A percentile compares a stretch with the other conserved stretches of the same genome.
phyloP scores from a whole-genome alignment of 2,113 vertebrate genomes.

The Mustela lutreola region DNA sequence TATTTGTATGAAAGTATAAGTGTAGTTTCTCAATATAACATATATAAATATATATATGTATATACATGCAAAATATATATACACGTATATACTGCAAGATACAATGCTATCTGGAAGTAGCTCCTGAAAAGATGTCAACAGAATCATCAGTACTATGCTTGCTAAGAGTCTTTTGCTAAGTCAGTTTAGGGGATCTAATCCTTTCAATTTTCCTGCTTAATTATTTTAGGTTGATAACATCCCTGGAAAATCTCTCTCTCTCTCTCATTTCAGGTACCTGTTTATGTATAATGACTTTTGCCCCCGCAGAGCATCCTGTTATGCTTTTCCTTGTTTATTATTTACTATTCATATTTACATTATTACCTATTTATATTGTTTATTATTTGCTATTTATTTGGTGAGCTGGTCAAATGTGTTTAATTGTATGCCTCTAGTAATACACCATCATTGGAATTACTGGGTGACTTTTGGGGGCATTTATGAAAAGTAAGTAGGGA shows the following conservation, averaged over 20 bases:
- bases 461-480: background rate
- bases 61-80: background rate
- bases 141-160: background rate
- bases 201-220: conserved; percentile 26
- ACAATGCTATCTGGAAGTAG: background rate
- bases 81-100: background rate
- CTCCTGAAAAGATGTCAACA: background rate
- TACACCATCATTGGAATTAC: background rate
- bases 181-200: background rate
- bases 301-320: background rate
- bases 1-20: background rate
- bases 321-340: conserved; percentile 41
- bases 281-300: background rate
- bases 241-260: conserved; percentile 11
- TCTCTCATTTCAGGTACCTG: conserved; percentile 29
- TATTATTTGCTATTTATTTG: background rate
- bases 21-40: background rate
- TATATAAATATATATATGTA: too few relatives aligned
- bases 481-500: background rate
- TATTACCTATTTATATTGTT: too few relatives aligned
- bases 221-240: conserved; percentile 26
- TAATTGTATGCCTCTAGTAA: background rate
- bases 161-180: background rate
- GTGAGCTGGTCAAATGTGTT: background rate
- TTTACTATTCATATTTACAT: too few relatives aligned